A percentile compares a stretch with the other conserved stretches of the same genome.
Evolutionary conservation across 92 coral and sea anemone species (phyloP).

Genomic region (Porites cylindrica): DNA sequence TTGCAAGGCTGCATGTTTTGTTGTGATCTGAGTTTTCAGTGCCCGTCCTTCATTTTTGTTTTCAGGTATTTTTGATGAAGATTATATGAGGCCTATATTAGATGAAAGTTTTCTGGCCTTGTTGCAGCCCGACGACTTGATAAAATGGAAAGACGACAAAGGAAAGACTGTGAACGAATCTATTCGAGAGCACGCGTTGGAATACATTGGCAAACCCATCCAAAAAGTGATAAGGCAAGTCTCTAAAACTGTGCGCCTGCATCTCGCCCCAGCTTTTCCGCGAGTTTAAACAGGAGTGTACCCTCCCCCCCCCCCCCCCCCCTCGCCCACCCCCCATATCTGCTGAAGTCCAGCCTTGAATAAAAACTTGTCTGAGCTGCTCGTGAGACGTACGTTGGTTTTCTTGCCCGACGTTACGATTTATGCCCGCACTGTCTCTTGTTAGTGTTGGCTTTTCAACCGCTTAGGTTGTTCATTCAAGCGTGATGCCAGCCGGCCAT

Average conservation of each 20-base stretch:
- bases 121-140: constrained; percentile 59
- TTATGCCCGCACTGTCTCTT: too few relatives aligned
- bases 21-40: not conserved
- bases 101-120: constrained; percentile 46
- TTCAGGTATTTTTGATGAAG: constrained; percentile 81
- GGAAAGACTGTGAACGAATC: constrained; percentile 85
- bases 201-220: constrained; percentile 76
- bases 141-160: constrained; percentile 65
- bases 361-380: too few relatives aligned
- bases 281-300: too few relatives aligned
- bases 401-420: too few relatives aligned
- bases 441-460: too few relatives aligned
- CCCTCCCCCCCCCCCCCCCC: not conserved
- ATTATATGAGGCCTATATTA: constrained; percentile 51
- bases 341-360: not conserved
- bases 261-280: too few relatives aligned
- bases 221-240: constrained; percentile 68
- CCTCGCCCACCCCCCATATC: not conserved
- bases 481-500: too few relatives aligned
- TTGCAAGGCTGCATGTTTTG: too few relatives aligned
- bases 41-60: not conserved
- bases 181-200: constrained; percentile 65
- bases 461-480: too few relatives aligned
- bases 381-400: too few relatives aligned
- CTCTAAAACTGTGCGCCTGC: too few relatives aligned